Conservation (phyloP, 92 coral and sea anemone species). For the Zoanthus gigantus region DNA sequence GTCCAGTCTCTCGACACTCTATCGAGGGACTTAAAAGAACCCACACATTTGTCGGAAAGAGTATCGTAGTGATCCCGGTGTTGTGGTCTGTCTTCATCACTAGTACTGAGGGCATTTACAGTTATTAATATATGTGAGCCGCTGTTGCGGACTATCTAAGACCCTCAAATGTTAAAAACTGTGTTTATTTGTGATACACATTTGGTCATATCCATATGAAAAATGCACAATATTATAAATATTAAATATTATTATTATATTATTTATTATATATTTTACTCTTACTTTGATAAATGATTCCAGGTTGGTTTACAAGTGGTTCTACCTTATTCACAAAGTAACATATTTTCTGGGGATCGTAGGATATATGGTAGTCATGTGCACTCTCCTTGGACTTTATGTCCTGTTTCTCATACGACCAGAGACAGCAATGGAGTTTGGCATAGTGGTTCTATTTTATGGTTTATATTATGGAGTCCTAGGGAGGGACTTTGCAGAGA, state of each 20-base stretch:
- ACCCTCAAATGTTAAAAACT: too few relatives aligned
- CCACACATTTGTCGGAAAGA: not conserved
- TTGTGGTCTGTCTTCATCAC: too few relatives aligned
- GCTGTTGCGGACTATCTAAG: too few relatives aligned
- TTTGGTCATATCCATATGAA: too few relatives aligned
- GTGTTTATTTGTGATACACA: too few relatives aligned
- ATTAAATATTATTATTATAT: too few relatives aligned
- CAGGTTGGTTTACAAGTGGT: slow-evolving; percentile 99
- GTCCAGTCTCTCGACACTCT: too few relatives aligned
- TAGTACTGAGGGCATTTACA: too few relatives aligned
- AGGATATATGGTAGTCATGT: slow-evolving; percentile 90
- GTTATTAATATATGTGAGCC: too few relatives aligned
- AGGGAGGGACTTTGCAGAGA: slow-evolving; percentile 99
- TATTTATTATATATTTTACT: not conserved
- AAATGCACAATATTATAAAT: too few relatives aligned
- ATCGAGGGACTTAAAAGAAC: too few relatives aligned
- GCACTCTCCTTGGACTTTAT: slow-evolving; percentile 90
- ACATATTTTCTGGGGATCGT: slow-evolving; percentile 90
- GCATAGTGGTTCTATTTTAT: slow-evolving; percentile 89
- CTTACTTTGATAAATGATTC: not conserved
- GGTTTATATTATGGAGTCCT: slow-evolving; percentile 98
- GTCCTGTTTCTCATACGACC: slow-evolving; percentile 87
- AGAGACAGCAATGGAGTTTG: slow-evolving; percentile 95
- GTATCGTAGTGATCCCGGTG: too few relatives aligned
- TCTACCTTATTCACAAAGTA: slow-evolving; percentile 85